phyloP scores from a whole-genome alignment of 2,888 invertebrate genomes.

The Drosophila monieri region DNA sequence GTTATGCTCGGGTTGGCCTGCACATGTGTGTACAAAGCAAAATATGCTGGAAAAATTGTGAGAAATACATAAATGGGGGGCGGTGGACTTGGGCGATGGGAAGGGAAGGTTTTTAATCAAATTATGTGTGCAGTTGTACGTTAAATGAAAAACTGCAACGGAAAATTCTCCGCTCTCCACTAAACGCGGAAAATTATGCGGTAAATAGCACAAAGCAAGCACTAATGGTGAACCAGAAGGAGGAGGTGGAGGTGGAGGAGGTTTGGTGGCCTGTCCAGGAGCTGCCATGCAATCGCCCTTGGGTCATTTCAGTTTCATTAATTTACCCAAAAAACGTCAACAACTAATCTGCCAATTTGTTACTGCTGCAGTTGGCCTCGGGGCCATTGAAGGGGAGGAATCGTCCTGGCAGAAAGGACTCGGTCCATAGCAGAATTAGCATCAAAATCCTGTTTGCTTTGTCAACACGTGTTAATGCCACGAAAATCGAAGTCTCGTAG shows the following conservation, averaged over 20 bases:
- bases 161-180: slow-evolving; percentile 13
- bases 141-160: slow-evolving; percentile 54
- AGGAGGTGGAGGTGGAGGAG: slow-evolving; percentile 7
- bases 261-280: slow-evolving; percentile 13
- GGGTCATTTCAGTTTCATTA: slow-evolving; percentile 78
- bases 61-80: slow-evolving; percentile 12
- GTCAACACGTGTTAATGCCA: slow-evolving; percentile 82
- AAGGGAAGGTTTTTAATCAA: slow-evolving; percentile 65
- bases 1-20: slow-evolving; percentile 49
- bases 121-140: slow-evolving; percentile 76
- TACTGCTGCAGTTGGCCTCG: slow-evolving; percentile 52
- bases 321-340: slow-evolving; percentile 79
- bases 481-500: slow-evolving; percentile 61
- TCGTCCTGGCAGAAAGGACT: slow-evolving; percentile 7
- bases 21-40: slow-evolving; percentile 51
- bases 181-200: slow-evolving; percentile 64
- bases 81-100: slow-evolving; percentile 9
- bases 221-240: not conserved
- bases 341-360: slow-evolving; percentile 82
- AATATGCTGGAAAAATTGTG: slow-evolving; percentile 47
- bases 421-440: slow-evolving; percentile 38
- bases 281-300: slow-evolving; percentile 47
- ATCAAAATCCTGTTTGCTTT: slow-evolving; percentile 80
- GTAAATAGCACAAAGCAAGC: slow-evolving; percentile 54
- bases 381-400: slow-evolving; percentile 12